Percentiles rank a stretch among this genome's conserved stretches.
phyloP scores from a whole-genome alignment of 2,888 invertebrate genomes.

The Caenorhabditis afra region DNA sequence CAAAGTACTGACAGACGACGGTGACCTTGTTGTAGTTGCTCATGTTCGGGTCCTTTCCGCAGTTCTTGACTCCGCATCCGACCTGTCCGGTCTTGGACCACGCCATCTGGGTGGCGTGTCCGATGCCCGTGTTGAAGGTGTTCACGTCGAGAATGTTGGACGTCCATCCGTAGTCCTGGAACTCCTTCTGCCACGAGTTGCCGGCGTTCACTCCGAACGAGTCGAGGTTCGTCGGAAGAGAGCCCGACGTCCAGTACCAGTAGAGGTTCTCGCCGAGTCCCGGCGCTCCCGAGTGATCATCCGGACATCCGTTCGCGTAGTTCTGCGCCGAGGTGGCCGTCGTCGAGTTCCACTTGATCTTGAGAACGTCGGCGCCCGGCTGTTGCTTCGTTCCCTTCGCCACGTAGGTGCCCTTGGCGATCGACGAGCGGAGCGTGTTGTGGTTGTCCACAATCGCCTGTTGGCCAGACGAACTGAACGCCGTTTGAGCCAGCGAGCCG shows the following conservation, averaged over 20 bases:
- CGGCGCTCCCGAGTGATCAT: conserved; percentile 22
- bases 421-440: conserved; percentile 14
- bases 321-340: conserved; percentile 39
- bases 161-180: conserved; percentile 51
- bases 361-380: conserved; percentile 13
- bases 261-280: conserved; percentile 50
- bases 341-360: conserved; percentile 32
- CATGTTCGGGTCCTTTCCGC: conserved; percentile 15
- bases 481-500: conserved; percentile 18
- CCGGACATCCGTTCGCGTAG: conserved; percentile 43
- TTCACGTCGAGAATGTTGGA: conserved; percentile 28
- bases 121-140: conserved; percentile 47
- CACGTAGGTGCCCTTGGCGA: conserved; percentile 34
- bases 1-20: conserved; percentile 30
- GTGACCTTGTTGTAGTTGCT: conserved; percentile 21
- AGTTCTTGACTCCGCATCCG: conserved; percentile 54
- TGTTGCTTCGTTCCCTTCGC: conserved; percentile 23
- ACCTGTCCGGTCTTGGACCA: conserved; percentile 38
- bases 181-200: conserved; percentile 47
- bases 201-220: conserved; percentile 18
- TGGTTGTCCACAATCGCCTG: conserved; percentile 12
- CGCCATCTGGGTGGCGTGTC: conserved; percentile 56
- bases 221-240: conserved; percentile 12
- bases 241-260: conserved; percentile 44
- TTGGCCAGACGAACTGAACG: conserved; percentile 13